Conservation (phyloP, 2,888 invertebrate species). For the Chymomyza fuscimana region DNA sequence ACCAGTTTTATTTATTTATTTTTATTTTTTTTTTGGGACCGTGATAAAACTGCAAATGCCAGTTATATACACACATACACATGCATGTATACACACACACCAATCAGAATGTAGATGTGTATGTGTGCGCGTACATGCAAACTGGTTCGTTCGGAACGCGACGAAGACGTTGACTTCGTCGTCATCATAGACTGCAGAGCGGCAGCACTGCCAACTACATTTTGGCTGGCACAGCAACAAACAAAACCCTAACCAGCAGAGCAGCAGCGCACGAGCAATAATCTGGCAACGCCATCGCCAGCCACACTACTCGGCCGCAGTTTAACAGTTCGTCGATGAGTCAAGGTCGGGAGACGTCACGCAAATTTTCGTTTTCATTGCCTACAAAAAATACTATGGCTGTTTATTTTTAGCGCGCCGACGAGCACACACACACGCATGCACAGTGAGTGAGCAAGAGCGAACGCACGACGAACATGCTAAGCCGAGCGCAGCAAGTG, state of each 20-base stretch:
- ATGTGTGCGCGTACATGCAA: constrained; percentile 21
- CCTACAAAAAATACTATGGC: constrained; percentile 47
- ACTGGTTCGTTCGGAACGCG: constrained; percentile 45
- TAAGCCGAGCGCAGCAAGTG: background rate
- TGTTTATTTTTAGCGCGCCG: constrained; percentile 32
- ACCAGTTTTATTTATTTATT: constrained; percentile 33
- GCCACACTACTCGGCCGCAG: constrained; percentile 34
- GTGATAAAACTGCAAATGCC: constrained; percentile 45
- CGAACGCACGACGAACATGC: background rate
- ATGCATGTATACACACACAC: background rate
- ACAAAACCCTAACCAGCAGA: constrained; percentile 21
- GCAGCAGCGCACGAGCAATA: constrained; percentile 21
- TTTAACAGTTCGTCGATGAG: constrained; percentile 80
- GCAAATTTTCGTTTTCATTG: constrained; percentile 78
- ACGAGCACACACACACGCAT: constrained; percentile 22
- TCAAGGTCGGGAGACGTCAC: constrained; percentile 79
- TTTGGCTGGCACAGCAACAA: constrained; percentile 21
- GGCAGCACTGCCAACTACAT: constrained; percentile 44
- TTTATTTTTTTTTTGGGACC: constrained; percentile 16
- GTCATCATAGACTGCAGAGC: background rate
- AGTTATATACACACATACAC: constrained; percentile 21
- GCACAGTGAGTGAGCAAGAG: constrained; percentile 3
- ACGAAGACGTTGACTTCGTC: constrained; percentile 41
- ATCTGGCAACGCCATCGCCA: constrained; percentile 47
- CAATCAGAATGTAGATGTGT: background rate